These are phyloP conservation scores for Aphodius sticticus DNA, from an alignment of 2,888 invertebrate genomes.

Conservation along the genomic window DNA sequence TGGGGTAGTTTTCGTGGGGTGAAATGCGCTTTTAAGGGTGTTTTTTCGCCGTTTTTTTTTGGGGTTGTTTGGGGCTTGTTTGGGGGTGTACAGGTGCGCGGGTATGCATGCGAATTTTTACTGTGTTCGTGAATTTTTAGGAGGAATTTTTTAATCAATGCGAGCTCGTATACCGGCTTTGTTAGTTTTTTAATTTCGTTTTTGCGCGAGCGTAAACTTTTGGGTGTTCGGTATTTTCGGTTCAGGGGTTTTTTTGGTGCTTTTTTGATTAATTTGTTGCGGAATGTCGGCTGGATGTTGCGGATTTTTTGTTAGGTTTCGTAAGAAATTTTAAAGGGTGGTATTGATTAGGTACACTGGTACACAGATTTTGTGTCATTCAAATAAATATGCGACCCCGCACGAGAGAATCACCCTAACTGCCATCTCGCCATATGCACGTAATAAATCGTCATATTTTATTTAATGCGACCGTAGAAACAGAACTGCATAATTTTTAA, in stretches of 20 bases:
- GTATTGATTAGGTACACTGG: too few species aligned
- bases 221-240: neutral
- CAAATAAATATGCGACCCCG: too few species aligned
- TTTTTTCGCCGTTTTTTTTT: neutral
- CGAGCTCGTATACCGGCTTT: neutral
- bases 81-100: constrained; percentile 5
- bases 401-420: too few species aligned
- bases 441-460: too few species aligned
- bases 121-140: neutral
- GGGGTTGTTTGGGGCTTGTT: constrained; percentile 27
- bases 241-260: neutral
- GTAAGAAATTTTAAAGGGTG: too few species aligned
- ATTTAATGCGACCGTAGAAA: too few species aligned
- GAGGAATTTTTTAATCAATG: constrained; percentile 24
- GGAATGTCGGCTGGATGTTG: neutral
- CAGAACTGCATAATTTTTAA: too few species aligned
- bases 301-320: neutral
- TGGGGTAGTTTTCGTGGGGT: constrained; percentile 10
- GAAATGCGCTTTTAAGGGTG: neutral
- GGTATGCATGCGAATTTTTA: constrained; percentile 1
- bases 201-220: neutral
- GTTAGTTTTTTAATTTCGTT: neutral
- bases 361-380: too few species aligned
- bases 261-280: neutral
- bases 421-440: too few species aligned